Conservation (phyloP, 2,113 vertebrate genomes). For the Peromyscus maniculatus region DNA sequence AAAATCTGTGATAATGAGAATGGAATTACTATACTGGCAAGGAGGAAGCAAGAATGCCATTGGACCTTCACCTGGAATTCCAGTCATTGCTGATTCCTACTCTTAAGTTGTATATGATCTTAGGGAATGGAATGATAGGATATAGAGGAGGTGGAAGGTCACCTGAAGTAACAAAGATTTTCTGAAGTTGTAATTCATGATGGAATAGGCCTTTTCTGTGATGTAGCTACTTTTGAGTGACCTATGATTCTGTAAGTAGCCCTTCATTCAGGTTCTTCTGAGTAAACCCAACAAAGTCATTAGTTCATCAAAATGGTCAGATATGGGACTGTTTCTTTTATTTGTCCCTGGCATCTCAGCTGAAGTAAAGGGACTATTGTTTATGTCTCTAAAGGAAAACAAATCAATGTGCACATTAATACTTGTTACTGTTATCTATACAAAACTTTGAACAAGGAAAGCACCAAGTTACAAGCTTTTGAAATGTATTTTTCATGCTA, state of each 20-base stretch:
- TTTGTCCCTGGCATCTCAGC: not conserved
- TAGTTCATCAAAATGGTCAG: too few species aligned
- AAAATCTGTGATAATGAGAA: not conserved
- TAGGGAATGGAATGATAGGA: not conserved
- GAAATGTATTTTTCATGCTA: not conserved
- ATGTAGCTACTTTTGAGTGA: not conserved
- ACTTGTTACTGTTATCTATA: not conserved
- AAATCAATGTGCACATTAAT: not conserved
- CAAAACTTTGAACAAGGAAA: not conserved
- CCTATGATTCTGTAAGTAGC: not conserved
- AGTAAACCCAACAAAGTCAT: not conserved
- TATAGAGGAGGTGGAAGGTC: not conserved
- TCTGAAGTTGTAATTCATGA: too few species aligned
- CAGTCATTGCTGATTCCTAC: rapidly evolving
- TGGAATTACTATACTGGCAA: not conserved
- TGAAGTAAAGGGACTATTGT: not conserved
- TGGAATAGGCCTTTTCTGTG: not conserved
- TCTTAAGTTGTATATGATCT: not conserved
- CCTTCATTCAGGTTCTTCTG: not conserved
- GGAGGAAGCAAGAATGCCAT: not conserved
- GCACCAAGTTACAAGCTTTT: not conserved
- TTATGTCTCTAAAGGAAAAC: not conserved
- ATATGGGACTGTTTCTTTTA: not conserved
- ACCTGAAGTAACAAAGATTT: not conserved
- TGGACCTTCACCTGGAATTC: not conserved